Evolutionary conservation across 2,113 vertebrate genomes (phyloP), one percentile per base, ranked within the genome.

Genomic region (Excalfactoria chinensis): DNA sequence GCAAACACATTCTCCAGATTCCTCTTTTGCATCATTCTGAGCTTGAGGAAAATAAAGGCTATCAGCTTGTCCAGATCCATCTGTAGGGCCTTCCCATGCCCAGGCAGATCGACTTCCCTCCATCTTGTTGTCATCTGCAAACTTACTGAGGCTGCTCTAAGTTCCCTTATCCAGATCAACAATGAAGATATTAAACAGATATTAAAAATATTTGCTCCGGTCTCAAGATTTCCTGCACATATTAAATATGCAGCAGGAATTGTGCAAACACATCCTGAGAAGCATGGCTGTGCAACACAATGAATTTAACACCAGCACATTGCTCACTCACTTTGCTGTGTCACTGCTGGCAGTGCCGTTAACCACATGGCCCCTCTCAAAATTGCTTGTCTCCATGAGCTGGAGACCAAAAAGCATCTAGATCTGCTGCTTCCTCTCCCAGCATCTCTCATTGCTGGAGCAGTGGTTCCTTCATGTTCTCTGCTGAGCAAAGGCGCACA

Each of bases 401-500:
- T 56, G 32, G 20, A 2, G 10, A 34, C 2, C 4, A 59, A 58
- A 11, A 17, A 83, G 64, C 5, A 60, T 13, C 59, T 13, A 3
- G 43, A 82, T 3, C 6, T 1, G 23, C n/a, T 41, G 18, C 41
- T 34, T 40, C 20, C 49, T 18, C 17, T 11, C 28, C 35, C 75
- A 77, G 55, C 79, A 85, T 41, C 63, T 9, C 34, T 9, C 34
- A 0, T 0, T 1, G 19, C 60, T 9, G 53, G 76, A n/a, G 55
- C 80, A 11, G 64, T 4, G 0, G 30, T 35, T 32, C 34, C 48
- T 44, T 41, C 35, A 59, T 1, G 12, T 17, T 2, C 3, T 0
- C 35, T 13, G 71, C 59, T 6, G 5, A 35, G n/a, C 13, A 0
- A 9, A n/a, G 32, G 56, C 56, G 46, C 3, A 0, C 53, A 2